phyloP scores from a whole-genome alignment of 2,888 invertebrate species.

The Drosophila neoperkinsi region DNA sequence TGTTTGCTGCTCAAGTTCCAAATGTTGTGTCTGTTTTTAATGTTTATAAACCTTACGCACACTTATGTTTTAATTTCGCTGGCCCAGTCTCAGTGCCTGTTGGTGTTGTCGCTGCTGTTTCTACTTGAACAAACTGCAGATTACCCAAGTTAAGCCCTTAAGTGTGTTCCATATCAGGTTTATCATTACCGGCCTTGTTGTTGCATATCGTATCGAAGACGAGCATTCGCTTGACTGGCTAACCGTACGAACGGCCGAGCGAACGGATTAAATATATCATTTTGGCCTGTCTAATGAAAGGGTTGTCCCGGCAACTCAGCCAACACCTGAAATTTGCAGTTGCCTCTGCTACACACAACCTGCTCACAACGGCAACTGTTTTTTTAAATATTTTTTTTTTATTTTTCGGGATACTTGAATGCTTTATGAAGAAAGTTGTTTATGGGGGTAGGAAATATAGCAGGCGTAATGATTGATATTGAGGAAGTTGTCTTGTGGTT shows the following conservation, averaged over 20 bases:
- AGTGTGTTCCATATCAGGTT: slow-evolving; percentile 81
- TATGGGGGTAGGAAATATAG: slow-evolving; percentile 61
- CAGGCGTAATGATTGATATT: slow-evolving; percentile 78
- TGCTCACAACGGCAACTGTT: slow-evolving; percentile 48
- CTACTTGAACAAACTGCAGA: slow-evolving; percentile 76
- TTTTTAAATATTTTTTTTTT: slow-evolving; percentile 2
- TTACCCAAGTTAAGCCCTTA: slow-evolving; percentile 81
- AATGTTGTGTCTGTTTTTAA: slow-evolving; percentile 24
- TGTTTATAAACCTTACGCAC: slow-evolving; percentile 35
- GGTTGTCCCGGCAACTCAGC: slow-evolving; percentile 60
- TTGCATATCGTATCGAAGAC: slow-evolving; percentile 55
- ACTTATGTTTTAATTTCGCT: slow-evolving; percentile 71
- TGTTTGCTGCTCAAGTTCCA: slow-evolving; percentile 23
- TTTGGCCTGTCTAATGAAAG: slow-evolving; percentile 75
- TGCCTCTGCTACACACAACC: slow-evolving; percentile 44
- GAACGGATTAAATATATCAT: slow-evolving; percentile 81
- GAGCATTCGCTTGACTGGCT: slow-evolving; percentile 61
- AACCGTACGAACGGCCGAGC: slow-evolving; percentile 38
- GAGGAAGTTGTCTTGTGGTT: slow-evolving; percentile 73
- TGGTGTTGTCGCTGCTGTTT: slow-evolving; percentile 63
- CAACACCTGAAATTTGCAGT: slow-evolving; percentile 79
- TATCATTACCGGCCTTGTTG: slow-evolving; percentile 59
- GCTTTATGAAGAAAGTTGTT: slow-evolving; percentile 67
- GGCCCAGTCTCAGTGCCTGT: slow-evolving; percentile 51
- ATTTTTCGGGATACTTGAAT: slow-evolving; percentile 20